Conservation (phyloP, 92 coral and sea anemone genomes). For the Porites evermanni region DNA sequence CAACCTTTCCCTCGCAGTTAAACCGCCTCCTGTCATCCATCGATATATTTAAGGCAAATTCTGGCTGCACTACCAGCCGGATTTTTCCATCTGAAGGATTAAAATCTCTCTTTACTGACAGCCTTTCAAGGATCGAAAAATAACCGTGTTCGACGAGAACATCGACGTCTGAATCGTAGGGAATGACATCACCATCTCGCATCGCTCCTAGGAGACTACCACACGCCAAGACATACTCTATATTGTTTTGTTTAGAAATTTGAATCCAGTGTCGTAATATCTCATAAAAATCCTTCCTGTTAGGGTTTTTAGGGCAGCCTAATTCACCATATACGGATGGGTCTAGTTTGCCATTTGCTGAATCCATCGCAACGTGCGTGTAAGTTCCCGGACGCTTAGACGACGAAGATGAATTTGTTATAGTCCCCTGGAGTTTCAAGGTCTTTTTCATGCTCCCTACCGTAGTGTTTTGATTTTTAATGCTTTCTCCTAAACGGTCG, state of each 20-base stretch:
- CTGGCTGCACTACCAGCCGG: slow-evolving; percentile 86
- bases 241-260: slow-evolving; percentile 67
- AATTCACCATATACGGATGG: slow-evolving; percentile 54
- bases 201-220: slow-evolving; percentile 84
- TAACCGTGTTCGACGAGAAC: slow-evolving; percentile 64
- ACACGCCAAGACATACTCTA: slow-evolving; percentile 75
- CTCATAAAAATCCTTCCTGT: slow-evolving; percentile 58
- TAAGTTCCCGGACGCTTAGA: no score
- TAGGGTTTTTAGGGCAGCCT: slow-evolving; percentile 65
- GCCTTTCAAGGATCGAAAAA: slow-evolving; percentile 54
- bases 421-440: background rate
- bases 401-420: background rate
- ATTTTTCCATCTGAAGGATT: slow-evolving; percentile 61
- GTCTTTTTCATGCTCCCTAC: background rate
- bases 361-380: background rate
- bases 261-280: slow-evolving; percentile 71
- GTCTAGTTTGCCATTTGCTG: background rate
- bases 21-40: slow-evolving; percentile 69
- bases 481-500: no score
- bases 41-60: slow-evolving; percentile 54
- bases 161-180: slow-evolving; percentile 89
- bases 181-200: slow-evolving; percentile 83
- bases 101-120: slow-evolving; percentile 67
- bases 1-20: slow-evolving; percentile 78
- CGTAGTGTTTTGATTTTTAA: background rate